Evolutionary conservation across 53 echinoderm and acorn worm species (phyloP).

Genomic region (Echinometra lucunter): DNA sequence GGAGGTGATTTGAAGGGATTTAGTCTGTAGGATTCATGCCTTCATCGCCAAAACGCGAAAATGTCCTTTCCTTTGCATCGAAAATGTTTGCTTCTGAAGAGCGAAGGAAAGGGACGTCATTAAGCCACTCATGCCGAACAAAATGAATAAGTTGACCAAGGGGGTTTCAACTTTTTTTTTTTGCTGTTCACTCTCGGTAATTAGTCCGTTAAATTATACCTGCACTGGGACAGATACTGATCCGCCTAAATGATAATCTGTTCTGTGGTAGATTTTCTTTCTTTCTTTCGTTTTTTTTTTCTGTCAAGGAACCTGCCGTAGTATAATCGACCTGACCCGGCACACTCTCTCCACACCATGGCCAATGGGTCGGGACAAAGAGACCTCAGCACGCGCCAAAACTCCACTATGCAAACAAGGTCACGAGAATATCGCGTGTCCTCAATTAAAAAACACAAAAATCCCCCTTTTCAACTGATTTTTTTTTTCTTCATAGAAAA

Average conservation of each 20-base stretch:
- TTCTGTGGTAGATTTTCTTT: neutral
- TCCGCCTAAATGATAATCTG: neutral
- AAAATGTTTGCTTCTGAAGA: neutral
- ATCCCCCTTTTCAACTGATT: conserved; percentile 29
- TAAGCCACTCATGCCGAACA: neutral
- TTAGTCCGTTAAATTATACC: too few relatives aligned
- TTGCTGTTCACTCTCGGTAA: neutral
- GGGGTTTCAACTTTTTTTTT: neutral
- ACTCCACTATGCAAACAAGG: conserved; percentile 40
- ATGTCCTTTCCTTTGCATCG: neutral
- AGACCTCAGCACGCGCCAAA: conserved; percentile 61
- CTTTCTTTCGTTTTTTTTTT: neutral
- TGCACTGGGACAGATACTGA: neutral
- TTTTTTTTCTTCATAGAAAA: neutral
- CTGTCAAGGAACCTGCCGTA: neutral
- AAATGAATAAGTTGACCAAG: neutral
- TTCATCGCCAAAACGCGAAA: neutral
- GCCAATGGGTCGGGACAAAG: conserved; percentile 36
- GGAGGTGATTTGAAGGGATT: neutral
- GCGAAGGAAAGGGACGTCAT: neutral
- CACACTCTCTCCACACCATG: conserved; percentile 28
- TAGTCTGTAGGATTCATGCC: neutral
- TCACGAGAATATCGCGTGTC: conserved; percentile 56
- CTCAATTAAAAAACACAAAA: conserved; percentile 66
- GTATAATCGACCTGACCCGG: conserved; percentile 10